Evolutionary conservation across 2,888 invertebrate genomes (phyloP), one percentile per base, ranked within the genome.

Genomic region (Andrena flavipes): DNA sequence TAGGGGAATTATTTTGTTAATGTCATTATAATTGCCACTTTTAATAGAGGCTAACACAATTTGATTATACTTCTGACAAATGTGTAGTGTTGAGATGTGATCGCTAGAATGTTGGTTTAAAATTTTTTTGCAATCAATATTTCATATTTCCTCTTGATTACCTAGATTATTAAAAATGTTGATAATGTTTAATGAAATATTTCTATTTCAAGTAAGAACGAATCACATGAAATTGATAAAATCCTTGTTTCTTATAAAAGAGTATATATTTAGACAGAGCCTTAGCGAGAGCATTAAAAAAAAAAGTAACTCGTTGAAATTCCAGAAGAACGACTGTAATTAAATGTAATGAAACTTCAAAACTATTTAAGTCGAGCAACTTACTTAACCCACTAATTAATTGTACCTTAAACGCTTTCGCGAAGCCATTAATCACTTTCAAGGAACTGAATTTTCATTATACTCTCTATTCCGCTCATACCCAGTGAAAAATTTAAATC

Each of bases 371-470:
- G 72, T 76, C 72, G 48, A 56, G 33, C 72, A 72, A 72, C 72
- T 76, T 76, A 72, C 64, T 76, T 76, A 72, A 72, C 72, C 63
- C 30, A 56, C 54, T 64, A 76, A 76, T 76, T 76, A 76, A 76
- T 76, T 76, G 63, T 76, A 76, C 72, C 76, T 76, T 76, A 76
- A 76, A 76, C 76, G 76, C 56, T 64, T 48, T 26, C 23, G 5
- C 64, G 56, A 8, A 33, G 64, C 72, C 72, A 76, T 76, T 76
- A 76, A 76, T 76, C 76, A 76, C 63, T 51, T 51, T n/a, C 26
- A 10, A 51, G 60, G 60, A 70, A 75, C 72, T 56, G 63, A 26
- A 35, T 70, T 29, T 13, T 1, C 29, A 69, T 75, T 75, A 75
- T 75, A 23, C 69, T 51, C 70, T 60, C 68, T 51, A 60, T 48